Conservation (phyloP, 2,113 vertebrate species). For the Dascyllus trimaculatus region DNA sequence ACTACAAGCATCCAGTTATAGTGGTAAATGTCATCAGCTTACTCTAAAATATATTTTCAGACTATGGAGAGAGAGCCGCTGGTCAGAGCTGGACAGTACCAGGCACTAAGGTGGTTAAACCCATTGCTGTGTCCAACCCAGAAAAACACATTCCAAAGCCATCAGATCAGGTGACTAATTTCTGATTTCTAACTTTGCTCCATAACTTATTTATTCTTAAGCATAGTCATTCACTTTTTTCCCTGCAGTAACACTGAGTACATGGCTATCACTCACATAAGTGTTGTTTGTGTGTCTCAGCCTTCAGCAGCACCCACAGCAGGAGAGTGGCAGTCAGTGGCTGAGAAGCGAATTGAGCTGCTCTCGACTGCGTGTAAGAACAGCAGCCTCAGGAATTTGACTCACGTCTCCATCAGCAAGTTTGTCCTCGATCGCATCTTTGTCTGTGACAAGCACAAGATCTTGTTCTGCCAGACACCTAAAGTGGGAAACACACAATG, state of each 20-base stretch:
- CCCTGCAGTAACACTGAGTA: not conserved
- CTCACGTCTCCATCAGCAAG: conserved; percentile 90
- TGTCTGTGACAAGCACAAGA: conserved; percentile 97
- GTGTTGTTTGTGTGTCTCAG: conserved; percentile 73
- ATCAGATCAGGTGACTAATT: conserved; percentile 83
- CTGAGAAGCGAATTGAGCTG: conserved; percentile 86
- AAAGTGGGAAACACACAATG: conserved; percentile 99
- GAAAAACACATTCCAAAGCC: conserved; percentile 78
- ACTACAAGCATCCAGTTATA: too few species aligned
- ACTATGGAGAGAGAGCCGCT: conserved; percentile 86
- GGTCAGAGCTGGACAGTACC: conserved; percentile 83
- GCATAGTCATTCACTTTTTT: not conserved
- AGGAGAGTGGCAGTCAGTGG: conserved; percentile 83
- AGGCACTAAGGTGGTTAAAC: conserved; percentile 79
- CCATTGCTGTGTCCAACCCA: conserved; percentile 55
- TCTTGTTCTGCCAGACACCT: conserved; percentile 98
- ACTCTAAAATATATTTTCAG: conserved; percentile 73
- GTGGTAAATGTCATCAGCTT: not conserved
- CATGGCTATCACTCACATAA: not conserved
- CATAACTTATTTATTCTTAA: too few species aligned
- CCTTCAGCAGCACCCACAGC: conserved; percentile 75
- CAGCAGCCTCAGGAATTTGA: conserved; percentile 88
- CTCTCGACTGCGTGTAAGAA: conserved; percentile 90
- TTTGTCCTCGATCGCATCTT: conserved; percentile 98
- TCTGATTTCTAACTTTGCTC: not conserved